phyloP scores from a whole-genome alignment of 2,888 invertebrate species.

The Kuschelorhynchus macadamiae region DNA sequence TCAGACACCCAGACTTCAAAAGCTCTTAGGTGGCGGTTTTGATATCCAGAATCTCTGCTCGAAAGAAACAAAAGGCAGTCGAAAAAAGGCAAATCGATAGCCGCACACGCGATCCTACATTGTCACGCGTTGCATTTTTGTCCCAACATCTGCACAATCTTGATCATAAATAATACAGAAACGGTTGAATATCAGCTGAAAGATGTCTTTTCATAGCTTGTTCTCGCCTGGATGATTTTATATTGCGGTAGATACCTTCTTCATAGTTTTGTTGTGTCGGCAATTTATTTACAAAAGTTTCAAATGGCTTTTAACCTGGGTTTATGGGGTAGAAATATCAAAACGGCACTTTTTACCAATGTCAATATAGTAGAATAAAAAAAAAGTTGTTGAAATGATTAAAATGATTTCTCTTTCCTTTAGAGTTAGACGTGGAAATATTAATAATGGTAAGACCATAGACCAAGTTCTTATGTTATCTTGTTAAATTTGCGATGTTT shows the following conservation, averaged over 20 bases:
- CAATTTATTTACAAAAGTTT: slow-evolving; percentile 32
- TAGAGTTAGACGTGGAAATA: no score
- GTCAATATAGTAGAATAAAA: no score
- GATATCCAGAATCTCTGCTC: slow-evolving; percentile 21
- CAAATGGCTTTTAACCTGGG: background rate
- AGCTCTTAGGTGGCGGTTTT: slow-evolving; percentile 11
- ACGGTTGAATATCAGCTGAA: slow-evolving; percentile 58
- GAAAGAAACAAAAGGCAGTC: slow-evolving; percentile 45
- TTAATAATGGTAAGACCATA: no score
- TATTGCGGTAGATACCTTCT: slow-evolving; percentile 58
- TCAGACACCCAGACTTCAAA: slow-evolving; percentile 19
- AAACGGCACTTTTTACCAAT: slow-evolving; percentile 24
- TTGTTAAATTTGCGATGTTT: no score
- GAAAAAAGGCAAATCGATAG: slow-evolving; percentile 32
- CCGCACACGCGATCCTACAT: slow-evolving; percentile 54
- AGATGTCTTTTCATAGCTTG: slow-evolving; percentile 61
- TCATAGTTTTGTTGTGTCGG: slow-evolving; percentile 53
- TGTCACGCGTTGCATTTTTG: slow-evolving; percentile 58
- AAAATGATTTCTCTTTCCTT: no score
- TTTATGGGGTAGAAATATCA: slow-evolving; percentile 29
- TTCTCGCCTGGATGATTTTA: slow-evolving; percentile 61
- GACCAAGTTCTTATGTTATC: no score
- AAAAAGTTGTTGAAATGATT: no score
- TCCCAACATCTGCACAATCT: slow-evolving; percentile 59
- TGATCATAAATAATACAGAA: slow-evolving; percentile 64